These are phyloP conservation scores for Lichenostomus cassidix DNA, from an alignment of 2,113 vertebrate genomes.

Conservation along the genomic window DNA sequence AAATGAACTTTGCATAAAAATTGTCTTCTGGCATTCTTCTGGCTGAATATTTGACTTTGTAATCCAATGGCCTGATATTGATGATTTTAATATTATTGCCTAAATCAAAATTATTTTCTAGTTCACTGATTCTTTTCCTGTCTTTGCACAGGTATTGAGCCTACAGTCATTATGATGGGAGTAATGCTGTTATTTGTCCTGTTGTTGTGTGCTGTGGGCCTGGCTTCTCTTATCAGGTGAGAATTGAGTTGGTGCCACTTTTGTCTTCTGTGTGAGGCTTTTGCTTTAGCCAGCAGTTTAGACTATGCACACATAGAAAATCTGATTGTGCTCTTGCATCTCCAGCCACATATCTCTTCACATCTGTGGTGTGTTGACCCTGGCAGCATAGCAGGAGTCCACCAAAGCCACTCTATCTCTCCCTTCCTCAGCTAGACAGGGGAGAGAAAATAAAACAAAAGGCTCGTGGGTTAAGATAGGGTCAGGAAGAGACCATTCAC, in stretches of 20 bases:
- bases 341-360: neutral
- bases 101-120: neutral
- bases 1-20: neutral
- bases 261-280: neutral
- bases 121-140: neutral
- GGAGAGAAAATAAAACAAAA: neutral
- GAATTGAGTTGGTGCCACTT: neutral
- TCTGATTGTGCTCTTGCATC: neutral
- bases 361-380: neutral
- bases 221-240: conserved; percentile 85
- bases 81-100: neutral
- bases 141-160: conserved; percentile 75
- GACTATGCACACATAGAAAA: neutral
- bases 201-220: conserved; percentile 66
- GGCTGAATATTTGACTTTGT: neutral
- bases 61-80: neutral
- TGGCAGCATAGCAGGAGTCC: neutral
- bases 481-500: neutral
- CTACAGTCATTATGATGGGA: conserved; percentile 74
- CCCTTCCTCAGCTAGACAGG: neutral
- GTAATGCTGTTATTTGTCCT: conserved; percentile 72
- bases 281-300: neutral
- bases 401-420: neutral
- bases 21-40: neutral
- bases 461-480: neutral